phyloP scores from a whole-genome alignment of 2,113 vertebrate genomes.

The Gavialis gangeticus region DNA sequence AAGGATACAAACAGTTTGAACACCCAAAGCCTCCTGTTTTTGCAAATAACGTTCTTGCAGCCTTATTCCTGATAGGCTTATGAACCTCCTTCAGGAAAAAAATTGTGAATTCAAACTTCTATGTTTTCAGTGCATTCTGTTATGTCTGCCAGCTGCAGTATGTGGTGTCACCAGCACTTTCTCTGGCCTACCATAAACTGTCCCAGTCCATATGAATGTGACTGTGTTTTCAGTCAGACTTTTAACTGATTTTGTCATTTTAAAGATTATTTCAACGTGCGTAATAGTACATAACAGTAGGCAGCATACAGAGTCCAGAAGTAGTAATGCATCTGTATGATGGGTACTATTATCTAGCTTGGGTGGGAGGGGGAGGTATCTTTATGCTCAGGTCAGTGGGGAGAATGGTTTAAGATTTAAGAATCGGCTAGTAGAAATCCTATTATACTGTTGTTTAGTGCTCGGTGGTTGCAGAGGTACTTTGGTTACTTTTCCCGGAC shows the following conservation, averaged over 20 bases:
- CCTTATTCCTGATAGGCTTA: neutral
- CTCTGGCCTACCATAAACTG: neutral
- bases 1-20: too few relatives aligned
- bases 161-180: neutral
- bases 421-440: neutral
- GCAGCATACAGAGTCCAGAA: accelerated
- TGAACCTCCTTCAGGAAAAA: neutral
- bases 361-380: neutral
- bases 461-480: neutral
- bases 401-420: neutral
- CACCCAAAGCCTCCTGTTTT: too few relatives aligned
- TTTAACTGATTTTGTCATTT: neutral
- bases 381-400: neutral
- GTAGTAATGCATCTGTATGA: accelerated
- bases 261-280: neutral
- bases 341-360: neutral
- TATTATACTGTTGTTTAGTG: neutral
- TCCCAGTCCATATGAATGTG: neutral
- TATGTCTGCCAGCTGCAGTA: neutral
- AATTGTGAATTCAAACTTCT: neutral
- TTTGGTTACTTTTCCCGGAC: neutral
- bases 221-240: neutral
- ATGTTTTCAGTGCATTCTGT: neutral
- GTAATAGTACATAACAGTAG: accelerated
- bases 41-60: neutral